These are phyloP conservation scores for Drosophila trapezifrons DNA, from an alignment of 1,140 invertebrate genomes.

Conservation along the genomic window DNA sequence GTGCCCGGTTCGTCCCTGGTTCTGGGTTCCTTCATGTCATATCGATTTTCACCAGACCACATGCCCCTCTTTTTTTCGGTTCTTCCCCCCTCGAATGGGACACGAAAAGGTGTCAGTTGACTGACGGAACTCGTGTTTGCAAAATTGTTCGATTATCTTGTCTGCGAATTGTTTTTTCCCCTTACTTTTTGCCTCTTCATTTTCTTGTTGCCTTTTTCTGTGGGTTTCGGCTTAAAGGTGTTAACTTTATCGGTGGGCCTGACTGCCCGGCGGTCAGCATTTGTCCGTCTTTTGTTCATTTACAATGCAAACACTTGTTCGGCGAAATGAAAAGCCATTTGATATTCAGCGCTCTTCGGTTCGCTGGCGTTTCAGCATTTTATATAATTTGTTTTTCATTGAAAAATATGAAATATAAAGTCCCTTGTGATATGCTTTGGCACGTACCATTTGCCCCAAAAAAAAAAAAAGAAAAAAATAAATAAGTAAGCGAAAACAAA, in stretches of 20 bases:
- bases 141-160: conserved; percentile 64
- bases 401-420: conserved; percentile 56
- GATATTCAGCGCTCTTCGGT: conserved; percentile 56
- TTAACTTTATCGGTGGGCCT: conserved; percentile 69
- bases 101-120: conserved; percentile 76
- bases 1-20: conserved; percentile 55
- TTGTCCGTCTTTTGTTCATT: conserved; percentile 38
- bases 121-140: conserved; percentile 71
- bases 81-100: conserved; percentile 46
- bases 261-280: conserved; percentile 34
- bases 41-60: conserved; percentile 70
- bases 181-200: conserved; percentile 19
- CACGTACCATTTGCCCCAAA: conserved; percentile 52
- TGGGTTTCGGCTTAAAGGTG: conserved; percentile 72
- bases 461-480: conserved; percentile 21
- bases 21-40: conserved; percentile 69
- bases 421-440: conserved; percentile 41
- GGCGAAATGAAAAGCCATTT: conserved; percentile 66
- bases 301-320: conserved; percentile 71
- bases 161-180: conserved; percentile 36
- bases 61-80: conserved; percentile 15
- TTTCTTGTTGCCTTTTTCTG: conserved; percentile 43
- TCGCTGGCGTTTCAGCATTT: conserved; percentile 43
- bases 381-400: conserved; percentile 68
- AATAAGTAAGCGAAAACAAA: conserved; percentile 48